A percentile compares a stretch with the other conserved stretches of the same genome.
Conservation (phyloP, 1,140 invertebrate genomes). For the Lasaia peninsularis region DNA sequence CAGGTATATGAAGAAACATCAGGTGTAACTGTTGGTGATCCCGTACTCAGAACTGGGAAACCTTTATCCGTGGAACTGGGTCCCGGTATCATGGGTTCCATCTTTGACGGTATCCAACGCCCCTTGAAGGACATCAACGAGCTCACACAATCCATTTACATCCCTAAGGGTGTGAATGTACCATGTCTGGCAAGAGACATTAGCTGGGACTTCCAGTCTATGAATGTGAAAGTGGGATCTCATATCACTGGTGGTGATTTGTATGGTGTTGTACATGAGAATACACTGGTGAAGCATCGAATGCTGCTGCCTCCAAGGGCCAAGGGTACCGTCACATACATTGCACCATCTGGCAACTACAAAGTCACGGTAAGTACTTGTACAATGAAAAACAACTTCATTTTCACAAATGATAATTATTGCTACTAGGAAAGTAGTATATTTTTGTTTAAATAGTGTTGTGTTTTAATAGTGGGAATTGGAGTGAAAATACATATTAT, state of each 20-base stretch:
- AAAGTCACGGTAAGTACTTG: constrained; percentile 88
- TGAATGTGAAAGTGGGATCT: constrained; percentile 90
- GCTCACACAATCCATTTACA: constrained; percentile 97
- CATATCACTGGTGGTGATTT: constrained; percentile 99
- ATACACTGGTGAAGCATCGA: constrained; percentile 97
- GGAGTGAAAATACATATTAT: too few relatives aligned
- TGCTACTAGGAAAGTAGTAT: too few relatives aligned
- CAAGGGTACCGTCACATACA: constrained; percentile 96
- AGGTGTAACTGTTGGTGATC: constrained; percentile 99
- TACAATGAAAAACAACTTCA: too few relatives aligned
- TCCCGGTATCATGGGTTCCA: constrained; percentile 99
- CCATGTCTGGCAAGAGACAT: constrained; percentile 90
- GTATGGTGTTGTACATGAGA: constrained; percentile 97
- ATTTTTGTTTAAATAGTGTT: too few relatives aligned
- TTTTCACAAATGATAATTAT: too few relatives aligned
- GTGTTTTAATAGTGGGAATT: too few relatives aligned
- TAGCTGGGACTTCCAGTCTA: constrained; percentile 96
- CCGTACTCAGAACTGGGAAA: constrained; percentile 98
- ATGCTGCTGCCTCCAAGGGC: constrained; percentile 95
- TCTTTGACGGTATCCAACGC: constrained; percentile 99
- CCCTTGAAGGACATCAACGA: constrained; percentile 98
- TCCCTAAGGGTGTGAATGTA: constrained; percentile 98
- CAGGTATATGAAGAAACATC: constrained; percentile 99
- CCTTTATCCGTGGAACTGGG: constrained; percentile 98
- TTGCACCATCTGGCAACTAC: constrained; percentile 97